These are phyloP conservation scores for Stichopus chloronotus DNA, from an alignment of 35 echinoderm and acorn worm genomes.

Conservation along the genomic window DNA sequence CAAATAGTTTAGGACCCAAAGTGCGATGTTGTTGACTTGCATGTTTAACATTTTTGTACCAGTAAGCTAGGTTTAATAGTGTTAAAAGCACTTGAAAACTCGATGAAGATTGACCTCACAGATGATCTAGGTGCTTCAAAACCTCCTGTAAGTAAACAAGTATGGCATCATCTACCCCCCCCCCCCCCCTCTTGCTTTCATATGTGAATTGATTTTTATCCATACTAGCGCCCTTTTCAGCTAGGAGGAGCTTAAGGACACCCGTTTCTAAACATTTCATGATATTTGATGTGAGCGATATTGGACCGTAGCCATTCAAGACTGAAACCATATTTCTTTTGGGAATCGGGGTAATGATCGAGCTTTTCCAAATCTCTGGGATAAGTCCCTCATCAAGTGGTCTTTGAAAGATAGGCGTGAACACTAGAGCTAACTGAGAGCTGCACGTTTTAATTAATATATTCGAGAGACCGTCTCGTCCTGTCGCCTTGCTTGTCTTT, in stretches of 20 bases:
- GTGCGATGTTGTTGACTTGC: conserved; percentile 40
- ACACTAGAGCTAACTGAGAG: conserved; percentile 56
- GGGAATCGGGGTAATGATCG: conserved; percentile 36
- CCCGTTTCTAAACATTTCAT: not conserved
- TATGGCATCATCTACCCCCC: conserved; percentile 28
- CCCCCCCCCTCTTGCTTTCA: not conserved
- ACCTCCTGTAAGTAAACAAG: conserved; percentile 11
- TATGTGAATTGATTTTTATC: conserved; percentile 39
- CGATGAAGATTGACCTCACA: conserved; percentile 16
- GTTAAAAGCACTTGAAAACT: conserved; percentile 61
- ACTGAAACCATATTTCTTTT: conserved; percentile 2
- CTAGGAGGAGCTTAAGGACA: not conserved
- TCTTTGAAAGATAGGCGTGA: conserved; percentile 43
- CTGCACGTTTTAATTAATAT: conserved; percentile 64
- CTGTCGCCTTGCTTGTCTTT: conserved; percentile 64
- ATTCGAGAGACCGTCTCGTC: conserved; percentile 61
- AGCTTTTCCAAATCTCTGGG: conserved; percentile 64
- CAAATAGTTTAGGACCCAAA: conserved; percentile 43
- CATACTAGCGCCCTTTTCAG: not conserved
- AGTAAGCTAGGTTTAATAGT: conserved; percentile 1
- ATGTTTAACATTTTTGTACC: conserved; percentile 44
- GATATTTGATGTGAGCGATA: not conserved
- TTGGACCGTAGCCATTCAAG: conserved; percentile 18
- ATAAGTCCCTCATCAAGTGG: conserved; percentile 52
- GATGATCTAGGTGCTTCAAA: conserved; percentile 34